Evolutionary conservation across 2,113 vertebrate species (phyloP).

Genomic region (Vimba vimba): DNA sequence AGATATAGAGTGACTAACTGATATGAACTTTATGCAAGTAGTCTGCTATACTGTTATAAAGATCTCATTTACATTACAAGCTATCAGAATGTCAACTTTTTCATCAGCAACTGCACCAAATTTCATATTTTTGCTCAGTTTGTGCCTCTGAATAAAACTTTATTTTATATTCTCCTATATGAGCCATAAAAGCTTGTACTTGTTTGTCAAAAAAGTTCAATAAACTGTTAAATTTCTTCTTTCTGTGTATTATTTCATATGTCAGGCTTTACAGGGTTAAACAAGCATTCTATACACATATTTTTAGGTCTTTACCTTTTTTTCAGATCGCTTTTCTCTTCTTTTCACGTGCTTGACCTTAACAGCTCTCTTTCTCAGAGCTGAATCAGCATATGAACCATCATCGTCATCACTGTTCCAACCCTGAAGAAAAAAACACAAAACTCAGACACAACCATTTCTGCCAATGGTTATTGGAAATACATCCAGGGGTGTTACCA

Average conservation of each 20-base stretch:
- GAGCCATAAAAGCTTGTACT: not conserved
- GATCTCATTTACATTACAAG: not conserved
- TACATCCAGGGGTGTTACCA: not conserved
- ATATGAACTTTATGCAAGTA: not conserved
- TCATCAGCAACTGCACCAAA: not conserved
- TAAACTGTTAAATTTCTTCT: too few relatives aligned
- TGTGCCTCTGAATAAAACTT: not conserved
- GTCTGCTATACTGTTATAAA: not conserved
- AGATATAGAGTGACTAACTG: not conserved
- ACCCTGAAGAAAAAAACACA: conserved; percentile 65
- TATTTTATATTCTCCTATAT: not conserved
- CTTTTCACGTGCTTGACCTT: conserved; percentile 95
- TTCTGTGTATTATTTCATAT: too few relatives aligned
- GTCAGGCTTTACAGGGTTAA: not conserved
- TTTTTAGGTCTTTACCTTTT: conserved; percentile 75
- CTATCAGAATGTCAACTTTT: not conserved
- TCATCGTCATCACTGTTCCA: conserved; percentile 90
- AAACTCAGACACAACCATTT: not conserved
- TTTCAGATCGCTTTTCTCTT: conserved; percentile 92
- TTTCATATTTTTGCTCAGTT: not conserved
- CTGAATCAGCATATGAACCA: conserved; percentile 79
- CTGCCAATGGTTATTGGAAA: not conserved
- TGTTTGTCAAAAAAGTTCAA: too few relatives aligned
- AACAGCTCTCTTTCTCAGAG: conserved; percentile 87
- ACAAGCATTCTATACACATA: not conserved